Evolutionary conservation across 2,888 invertebrate species (phyloP).

Genomic region (Coelinius sp.): DNA sequence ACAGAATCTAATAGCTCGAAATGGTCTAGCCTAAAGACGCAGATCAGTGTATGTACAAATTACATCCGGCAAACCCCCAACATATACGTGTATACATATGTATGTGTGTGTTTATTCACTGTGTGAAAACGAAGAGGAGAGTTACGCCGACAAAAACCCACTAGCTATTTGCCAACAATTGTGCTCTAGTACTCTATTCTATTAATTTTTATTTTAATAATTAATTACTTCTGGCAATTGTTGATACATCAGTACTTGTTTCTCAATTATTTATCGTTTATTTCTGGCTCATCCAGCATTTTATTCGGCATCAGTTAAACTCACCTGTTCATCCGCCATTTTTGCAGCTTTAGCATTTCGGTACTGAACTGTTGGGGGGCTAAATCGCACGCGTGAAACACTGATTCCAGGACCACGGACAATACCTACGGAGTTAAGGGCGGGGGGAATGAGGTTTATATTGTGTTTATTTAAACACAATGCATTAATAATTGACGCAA

Average conservation of each 20-base stretch:
- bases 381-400: conserved; percentile 1
- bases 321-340: conserved; percentile 87
- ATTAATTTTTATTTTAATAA: conserved; percentile 27
- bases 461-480: too few species aligned
- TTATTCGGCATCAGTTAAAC: conserved; percentile 66
- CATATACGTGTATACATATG: not conserved
- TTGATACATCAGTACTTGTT: not conserved
- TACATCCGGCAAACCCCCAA: conserved; percentile 19
- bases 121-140: not conserved
- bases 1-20: not conserved
- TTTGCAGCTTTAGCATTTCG: conserved; percentile 71
- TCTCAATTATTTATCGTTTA: conserved; percentile 47
- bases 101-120: not conserved
- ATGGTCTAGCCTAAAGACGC: conserved; percentile 4
- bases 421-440: too few species aligned
- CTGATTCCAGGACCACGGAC: too few species aligned
- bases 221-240: not conserved
- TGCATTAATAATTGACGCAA: too few species aligned
- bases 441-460: too few species aligned
- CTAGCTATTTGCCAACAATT: not conserved
- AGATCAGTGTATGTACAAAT: conserved; percentile 15
- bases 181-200: not conserved
- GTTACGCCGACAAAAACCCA: not conserved
- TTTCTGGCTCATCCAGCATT: conserved; percentile 57
- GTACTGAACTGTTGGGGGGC: conserved; percentile 50